Percentiles rank a stretch among this genome's conserved stretches.
phyloP scores from a whole-genome alignment of 2,797 vertebrate genomes.

The Danio jaintianensis region DNA sequence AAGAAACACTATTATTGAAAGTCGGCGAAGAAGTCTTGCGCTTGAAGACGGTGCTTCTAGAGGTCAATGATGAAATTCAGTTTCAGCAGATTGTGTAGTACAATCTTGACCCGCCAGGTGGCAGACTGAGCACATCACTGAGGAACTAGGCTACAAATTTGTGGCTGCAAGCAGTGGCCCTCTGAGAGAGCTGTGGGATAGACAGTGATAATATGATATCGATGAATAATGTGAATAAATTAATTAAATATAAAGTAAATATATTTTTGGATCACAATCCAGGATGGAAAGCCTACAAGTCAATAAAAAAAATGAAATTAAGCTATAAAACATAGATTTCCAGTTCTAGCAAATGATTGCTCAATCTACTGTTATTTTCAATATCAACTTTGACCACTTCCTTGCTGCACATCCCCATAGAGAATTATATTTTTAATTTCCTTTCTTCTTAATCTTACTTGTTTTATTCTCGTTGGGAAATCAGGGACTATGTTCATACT shows the following conservation, averaged over 20 bases:
- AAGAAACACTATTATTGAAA: not conserved
- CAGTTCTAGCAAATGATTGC: not conserved
- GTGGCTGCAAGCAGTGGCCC: not conserved
- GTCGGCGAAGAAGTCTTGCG: not conserved
- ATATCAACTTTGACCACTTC: not conserved
- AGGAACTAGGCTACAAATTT: not conserved
- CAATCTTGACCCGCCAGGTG: not conserved
- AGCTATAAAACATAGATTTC: not conserved
- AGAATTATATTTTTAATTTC: not conserved
- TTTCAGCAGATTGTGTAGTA: not conserved
- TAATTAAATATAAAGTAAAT: not conserved
- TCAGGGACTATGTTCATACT: not conserved
- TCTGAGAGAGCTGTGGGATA: not conserved
- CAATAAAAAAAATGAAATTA: not conserved
- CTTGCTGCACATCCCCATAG: not conserved
- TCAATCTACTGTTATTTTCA: not conserved
- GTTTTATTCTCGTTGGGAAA: not conserved
- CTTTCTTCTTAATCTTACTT: no score
- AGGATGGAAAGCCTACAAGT: not conserved
- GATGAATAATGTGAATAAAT: not conserved
- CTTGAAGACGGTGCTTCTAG: not conserved
- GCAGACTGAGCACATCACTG: not conserved
- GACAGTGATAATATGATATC: not conserved
- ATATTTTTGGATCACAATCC: not conserved
- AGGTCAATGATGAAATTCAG: conserved; percentile 13